Percentiles rank a stretch among this genome's conserved stretches.
phyloP scores from a whole-genome alignment of 2,113 vertebrate species.

The Carassius carassius region DNA sequence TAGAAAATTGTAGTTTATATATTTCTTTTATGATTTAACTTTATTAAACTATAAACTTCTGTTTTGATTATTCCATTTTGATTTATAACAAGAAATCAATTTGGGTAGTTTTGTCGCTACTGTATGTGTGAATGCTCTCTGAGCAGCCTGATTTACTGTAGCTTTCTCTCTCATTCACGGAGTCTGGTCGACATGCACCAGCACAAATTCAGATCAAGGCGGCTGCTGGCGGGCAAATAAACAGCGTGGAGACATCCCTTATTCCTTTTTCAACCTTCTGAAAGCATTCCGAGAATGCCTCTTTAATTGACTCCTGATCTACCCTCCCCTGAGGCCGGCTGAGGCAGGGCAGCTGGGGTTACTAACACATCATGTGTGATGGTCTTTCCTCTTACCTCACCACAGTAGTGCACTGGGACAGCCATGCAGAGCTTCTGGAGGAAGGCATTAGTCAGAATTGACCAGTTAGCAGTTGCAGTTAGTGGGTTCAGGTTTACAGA shows the following conservation, averaged over 20 bases:
- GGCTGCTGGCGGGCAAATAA: constrained; percentile 43
- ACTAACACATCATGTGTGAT: constrained; percentile 72
- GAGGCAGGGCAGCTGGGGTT: constrained; percentile 63
- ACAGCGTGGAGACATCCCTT: constrained; percentile 64
- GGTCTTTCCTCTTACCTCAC: constrained; percentile 62
- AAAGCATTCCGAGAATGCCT: constrained; percentile 76
- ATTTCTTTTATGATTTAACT: too few species aligned
- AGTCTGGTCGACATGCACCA: constrained; percentile 34
- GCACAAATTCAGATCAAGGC: constrained; percentile 54
- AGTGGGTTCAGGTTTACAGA: not conserved
- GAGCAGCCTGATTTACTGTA: not conserved
- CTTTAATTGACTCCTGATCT: constrained; percentile 76
- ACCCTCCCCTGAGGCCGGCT: constrained; percentile 55
- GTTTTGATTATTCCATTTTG: too few species aligned
- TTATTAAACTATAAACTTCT: too few species aligned
- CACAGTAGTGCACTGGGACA: not conserved
- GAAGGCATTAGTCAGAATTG: constrained; percentile 2
- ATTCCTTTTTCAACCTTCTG: constrained; percentile 63
- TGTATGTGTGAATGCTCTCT: not conserved
- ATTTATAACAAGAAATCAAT: not conserved
- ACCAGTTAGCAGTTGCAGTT: not conserved
- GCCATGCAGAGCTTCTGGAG: constrained; percentile 2
- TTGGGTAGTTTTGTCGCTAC: not conserved
- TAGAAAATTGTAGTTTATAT: too few species aligned
- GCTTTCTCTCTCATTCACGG: constrained; percentile 16